phyloP scores from a whole-genome alignment of 1,140 invertebrate genomes.

The Leptonema lineaticorne region DNA sequence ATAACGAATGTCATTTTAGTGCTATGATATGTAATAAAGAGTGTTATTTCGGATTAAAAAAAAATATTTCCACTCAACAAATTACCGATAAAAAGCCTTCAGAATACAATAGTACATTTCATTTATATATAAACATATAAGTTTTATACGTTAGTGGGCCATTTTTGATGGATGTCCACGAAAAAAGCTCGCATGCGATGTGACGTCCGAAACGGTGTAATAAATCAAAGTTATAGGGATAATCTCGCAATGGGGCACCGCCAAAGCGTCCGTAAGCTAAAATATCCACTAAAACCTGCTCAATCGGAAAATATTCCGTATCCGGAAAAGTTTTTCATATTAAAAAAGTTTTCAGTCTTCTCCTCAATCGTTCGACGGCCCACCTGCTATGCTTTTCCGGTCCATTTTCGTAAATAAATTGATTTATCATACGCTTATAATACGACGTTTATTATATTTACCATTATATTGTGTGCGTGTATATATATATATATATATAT shows the following conservation, averaged over 20 bases:
- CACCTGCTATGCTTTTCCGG: not conserved
- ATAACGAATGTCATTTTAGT: too few species aligned
- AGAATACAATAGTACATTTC: too few species aligned
- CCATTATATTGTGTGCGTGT: not conserved
- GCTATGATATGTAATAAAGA: too few species aligned
- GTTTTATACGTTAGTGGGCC: not conserved
- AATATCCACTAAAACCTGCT: not conserved
- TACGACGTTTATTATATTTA: not conserved
- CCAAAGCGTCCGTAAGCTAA: slow-evolving; percentile 1
- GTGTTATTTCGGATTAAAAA: too few species aligned
- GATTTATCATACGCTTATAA: slow-evolving; percentile 1
- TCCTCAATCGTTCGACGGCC: not conserved
- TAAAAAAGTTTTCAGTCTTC: slow-evolving; percentile 5
- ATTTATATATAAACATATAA: too few species aligned
- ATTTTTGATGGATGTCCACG: slow-evolving; percentile 6
- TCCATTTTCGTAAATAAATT: slow-evolving; percentile 11
- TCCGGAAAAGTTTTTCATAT: slow-evolving; percentile 6
- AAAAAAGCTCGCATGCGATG: not conserved
- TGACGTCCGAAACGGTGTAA: slow-evolving; percentile 6
- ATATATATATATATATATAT: not conserved
- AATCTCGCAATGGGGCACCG: not conserved
- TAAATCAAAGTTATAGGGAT: slow-evolving; percentile 11
- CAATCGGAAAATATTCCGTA: slow-evolving; percentile 16
- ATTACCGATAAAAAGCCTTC: too few species aligned
- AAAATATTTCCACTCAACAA: too few species aligned